Conservation (phyloP, 2,888 invertebrate genomes). For the Lasioglossum marginatum region DNA sequence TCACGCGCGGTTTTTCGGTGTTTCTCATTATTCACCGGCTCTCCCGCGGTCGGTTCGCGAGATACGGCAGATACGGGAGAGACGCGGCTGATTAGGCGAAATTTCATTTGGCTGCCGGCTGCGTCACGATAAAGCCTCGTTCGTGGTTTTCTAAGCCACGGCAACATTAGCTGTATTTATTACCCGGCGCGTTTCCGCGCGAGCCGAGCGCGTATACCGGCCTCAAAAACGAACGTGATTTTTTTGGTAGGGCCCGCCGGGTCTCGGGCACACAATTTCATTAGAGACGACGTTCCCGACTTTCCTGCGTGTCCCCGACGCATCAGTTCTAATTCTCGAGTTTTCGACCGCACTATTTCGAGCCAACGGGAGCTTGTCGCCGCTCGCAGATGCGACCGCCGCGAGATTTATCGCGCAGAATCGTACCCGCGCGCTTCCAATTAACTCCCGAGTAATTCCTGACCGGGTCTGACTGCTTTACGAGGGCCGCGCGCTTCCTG, state of each 20-base stretch:
- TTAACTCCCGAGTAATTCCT: slow-evolving; percentile 47
- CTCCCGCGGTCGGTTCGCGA: slow-evolving; percentile 48
- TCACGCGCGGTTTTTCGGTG: slow-evolving; percentile 7
- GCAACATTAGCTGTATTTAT: slow-evolving; percentile 33
- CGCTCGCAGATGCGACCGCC: slow-evolving; percentile 18
- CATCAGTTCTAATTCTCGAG: slow-evolving; percentile 44
- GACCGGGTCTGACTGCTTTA: slow-evolving; percentile 9
- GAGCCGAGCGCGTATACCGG: neutral
- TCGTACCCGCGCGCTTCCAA: slow-evolving; percentile 44
- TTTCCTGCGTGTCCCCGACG: slow-evolving; percentile 13
- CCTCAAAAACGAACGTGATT: neutral
- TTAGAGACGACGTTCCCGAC: slow-evolving; percentile 31
- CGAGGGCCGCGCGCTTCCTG: neutral
- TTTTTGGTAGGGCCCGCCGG: neutral
- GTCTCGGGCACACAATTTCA: slow-evolving; percentile 38
- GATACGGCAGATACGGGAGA: slow-evolving; percentile 23
- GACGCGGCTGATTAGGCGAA: slow-evolving; percentile 70
- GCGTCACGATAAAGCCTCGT: slow-evolving; percentile 68
- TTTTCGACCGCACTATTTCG: slow-evolving; percentile 35
- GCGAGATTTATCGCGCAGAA: slow-evolving; percentile 49
- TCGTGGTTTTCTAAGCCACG: slow-evolving; percentile 13
- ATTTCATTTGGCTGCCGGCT: slow-evolving; percentile 61
- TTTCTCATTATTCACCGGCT: slow-evolving; percentile 30
- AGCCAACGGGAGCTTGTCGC: slow-evolving; percentile 24
- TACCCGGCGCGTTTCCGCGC: neutral